Conservation (phyloP, 2,888 invertebrate genomes). For the Sussaba pulchella region DNA sequence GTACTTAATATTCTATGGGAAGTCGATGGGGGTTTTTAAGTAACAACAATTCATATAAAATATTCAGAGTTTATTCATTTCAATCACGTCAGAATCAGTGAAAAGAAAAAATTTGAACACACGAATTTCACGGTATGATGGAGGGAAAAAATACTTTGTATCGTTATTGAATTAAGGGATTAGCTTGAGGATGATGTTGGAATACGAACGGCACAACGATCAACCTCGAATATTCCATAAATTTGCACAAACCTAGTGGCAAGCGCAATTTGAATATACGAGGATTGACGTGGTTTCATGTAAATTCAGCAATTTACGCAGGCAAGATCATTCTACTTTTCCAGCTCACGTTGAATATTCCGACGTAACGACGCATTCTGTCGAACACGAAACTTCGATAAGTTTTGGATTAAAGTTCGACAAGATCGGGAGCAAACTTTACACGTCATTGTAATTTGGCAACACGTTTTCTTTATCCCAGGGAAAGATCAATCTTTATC, state of each 20-base stretch:
- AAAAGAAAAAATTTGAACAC: no score
- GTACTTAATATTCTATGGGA: no score
- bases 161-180: neutral
- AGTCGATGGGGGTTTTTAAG: no score
- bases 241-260: slow-evolving; percentile 8
- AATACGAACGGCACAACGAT: neutral
- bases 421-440: slow-evolving; percentile 34
- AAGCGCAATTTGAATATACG: slow-evolving; percentile 34
- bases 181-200: neutral
- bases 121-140: no score
- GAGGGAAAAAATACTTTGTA: no score
- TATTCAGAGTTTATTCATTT: no score
- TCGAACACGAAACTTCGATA: slow-evolving; percentile 41
- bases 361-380: slow-evolving; percentile 3
- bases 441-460: neutral
- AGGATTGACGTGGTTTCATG: slow-evolving; percentile 36
- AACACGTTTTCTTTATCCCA: neutral
- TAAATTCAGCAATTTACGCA: slow-evolving; percentile 45
- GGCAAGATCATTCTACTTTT: slow-evolving; percentile 9
- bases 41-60: no score
- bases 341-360: slow-evolving; percentile 35
- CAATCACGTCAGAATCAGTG: no score
- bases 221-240: slow-evolving; percentile 17
- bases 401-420: slow-evolving; percentile 24
- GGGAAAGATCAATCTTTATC: neutral